phyloP scores from a whole-genome alignment of 2,888 invertebrate genomes.

The Acrobasis suavella region DNA sequence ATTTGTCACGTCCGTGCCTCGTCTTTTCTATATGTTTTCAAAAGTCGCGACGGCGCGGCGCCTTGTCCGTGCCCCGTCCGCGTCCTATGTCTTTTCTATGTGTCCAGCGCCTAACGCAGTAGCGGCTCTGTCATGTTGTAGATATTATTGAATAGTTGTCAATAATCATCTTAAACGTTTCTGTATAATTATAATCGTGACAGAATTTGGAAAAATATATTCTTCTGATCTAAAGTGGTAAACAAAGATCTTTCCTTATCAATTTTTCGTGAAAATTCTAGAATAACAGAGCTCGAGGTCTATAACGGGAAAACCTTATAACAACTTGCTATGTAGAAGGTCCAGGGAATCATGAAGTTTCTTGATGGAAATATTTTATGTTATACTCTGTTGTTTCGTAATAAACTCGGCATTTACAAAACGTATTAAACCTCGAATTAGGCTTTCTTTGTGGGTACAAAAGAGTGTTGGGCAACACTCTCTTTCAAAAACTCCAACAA shows the following conservation, averaged over 20 bases:
- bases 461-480: background rate
- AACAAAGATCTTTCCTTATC: background rate
- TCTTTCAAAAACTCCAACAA: conserved; percentile 22
- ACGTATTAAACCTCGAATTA: conserved; percentile 28
- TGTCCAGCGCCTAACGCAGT: no score
- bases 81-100: no score
- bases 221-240: no score
- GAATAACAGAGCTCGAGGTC: background rate
- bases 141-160: no score
- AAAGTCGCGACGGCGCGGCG: no score
- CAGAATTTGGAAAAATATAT: no score
- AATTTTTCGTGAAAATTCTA: background rate
- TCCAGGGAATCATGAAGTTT: conserved; percentile 39
- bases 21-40: no score
- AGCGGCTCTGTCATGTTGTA: no score
- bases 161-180: no score
- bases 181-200: no score
- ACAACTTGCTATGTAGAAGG: background rate
- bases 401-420: conserved; percentile 32
- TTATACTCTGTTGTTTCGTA: conserved; percentile 32
- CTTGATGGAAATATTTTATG: conserved; percentile 45
- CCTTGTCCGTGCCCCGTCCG: no score
- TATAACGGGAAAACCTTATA: background rate
- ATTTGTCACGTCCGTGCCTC: no score
- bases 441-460: conserved; percentile 24